Base-by-base conservation (phyloP, 2,797 vertebrate species). In the Aratinga solstitialis region DNA sequence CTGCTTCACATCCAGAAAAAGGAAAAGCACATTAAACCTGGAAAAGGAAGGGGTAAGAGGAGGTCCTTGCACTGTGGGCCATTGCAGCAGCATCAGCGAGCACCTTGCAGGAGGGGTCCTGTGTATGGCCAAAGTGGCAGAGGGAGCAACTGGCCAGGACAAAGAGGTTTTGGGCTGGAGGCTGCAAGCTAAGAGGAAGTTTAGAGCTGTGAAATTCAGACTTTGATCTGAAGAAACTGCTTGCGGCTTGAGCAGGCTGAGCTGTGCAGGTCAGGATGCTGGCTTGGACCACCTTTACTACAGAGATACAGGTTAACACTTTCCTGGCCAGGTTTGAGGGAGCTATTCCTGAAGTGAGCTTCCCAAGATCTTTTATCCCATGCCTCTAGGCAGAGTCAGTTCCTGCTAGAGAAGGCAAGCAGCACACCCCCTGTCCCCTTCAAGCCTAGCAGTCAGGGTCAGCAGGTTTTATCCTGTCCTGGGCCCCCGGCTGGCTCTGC, bases 381-480 rank as follows among this genome's bases (percentile, higher is more conserved):
- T 2, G 3, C 58, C 58, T 48, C 1, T 0, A 26, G 59, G 68
- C 58, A 45, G 74, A 45, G 32, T 17, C 56, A 34, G 21, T 43
- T 45, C 34, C 14, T 32, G 40, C 56, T 42, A 11, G 30, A 66
- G 42, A 54, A 54, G 19, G 16, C 58, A 71, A 40, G 36, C 10
- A 72, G 45, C 63, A 34, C 1, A 1, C 54, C 13, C 26, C 54
- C 8, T 34, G 27, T 65, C 40, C 34, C 36, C 24, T 30, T 59
- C 1, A 0, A 11, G 12, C 0, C 0, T 3, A 22, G 73, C 5
- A 5, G 7, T 36, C 30, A n/a, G 24, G 34, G 56, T 50, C 86
- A 65, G 45, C 0, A 1, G 3, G 9, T 45, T 59, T n/a, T 7
- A n/a, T 13, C 47, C n/a, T 51, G 22, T 29, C 18, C 42, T 38